These are phyloP conservation scores for Apogon talboti DNA, from an alignment of 2,797 vertebrate genomes.

Conservation along the genomic window DNA sequence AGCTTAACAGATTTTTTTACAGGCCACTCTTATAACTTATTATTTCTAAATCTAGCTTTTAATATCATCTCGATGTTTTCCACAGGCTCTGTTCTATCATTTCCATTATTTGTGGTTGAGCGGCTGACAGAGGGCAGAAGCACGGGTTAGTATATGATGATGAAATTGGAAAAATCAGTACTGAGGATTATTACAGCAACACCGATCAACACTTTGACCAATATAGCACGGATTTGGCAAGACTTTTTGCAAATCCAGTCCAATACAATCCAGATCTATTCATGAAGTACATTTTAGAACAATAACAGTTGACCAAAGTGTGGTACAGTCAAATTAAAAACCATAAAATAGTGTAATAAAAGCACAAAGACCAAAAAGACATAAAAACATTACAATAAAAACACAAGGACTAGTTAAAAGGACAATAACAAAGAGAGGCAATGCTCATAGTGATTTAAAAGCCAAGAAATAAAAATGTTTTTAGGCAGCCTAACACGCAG, in stretches of 20 bases:
- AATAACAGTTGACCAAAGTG: too few species aligned
- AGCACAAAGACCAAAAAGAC: too few species aligned
- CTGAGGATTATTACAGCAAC: constrained; percentile 42
- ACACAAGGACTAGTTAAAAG: too few species aligned
- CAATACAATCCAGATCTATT: too few species aligned
- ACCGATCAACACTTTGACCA: constrained; percentile 29
- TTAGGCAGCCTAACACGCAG: too few species aligned
- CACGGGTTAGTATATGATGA: constrained; percentile 35
- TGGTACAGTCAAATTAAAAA: too few species aligned
- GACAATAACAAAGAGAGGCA: too few species aligned
- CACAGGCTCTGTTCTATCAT: constrained; percentile 44
- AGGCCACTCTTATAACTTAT: constrained; percentile 32
- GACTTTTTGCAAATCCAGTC: constrained; percentile 8
- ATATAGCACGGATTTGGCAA: constrained; percentile 15
- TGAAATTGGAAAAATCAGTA: constrained; percentile 51
- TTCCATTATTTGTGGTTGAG: constrained; percentile 60
- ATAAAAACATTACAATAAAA: too few species aligned
- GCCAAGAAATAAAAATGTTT: too few species aligned
- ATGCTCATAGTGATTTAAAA: too few species aligned
- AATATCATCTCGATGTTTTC: constrained; percentile 44
- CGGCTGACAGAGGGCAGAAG: constrained; percentile 27
- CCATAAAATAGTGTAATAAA: too few species aligned
- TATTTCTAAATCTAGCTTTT: constrained; percentile 34
- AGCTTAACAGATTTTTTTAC: constrained; percentile 44
- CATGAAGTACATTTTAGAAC: too few species aligned